Evolutionary conservation across 2,113 vertebrate genomes (phyloP).

Genomic region (Sylvia atricapilla): DNA sequence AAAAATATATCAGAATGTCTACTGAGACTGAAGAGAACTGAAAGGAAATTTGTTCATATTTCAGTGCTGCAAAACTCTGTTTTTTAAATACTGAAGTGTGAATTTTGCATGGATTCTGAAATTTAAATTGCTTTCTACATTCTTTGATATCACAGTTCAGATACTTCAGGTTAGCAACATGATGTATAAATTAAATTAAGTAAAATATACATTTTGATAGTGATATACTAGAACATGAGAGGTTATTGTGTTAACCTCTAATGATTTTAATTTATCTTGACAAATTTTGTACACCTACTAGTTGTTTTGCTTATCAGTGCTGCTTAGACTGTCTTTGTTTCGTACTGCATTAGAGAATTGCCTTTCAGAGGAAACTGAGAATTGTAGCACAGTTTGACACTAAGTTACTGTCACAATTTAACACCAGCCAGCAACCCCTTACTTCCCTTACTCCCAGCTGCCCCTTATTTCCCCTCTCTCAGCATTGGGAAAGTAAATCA

Average conservation of each 20-base stretch:
- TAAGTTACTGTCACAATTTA: neutral
- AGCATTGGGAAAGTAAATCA: neutral
- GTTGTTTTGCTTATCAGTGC: neutral
- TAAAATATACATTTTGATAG: neutral
- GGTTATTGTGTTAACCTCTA: neutral
- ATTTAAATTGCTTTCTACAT: neutral
- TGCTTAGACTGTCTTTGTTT: neutral
- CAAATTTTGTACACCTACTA: neutral
- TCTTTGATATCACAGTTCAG: neutral
- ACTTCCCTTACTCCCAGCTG: neutral
- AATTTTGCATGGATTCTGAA: neutral
- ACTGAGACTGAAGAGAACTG: neutral
- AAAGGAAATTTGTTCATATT: neutral
- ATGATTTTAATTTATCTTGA: constrained; percentile 15
- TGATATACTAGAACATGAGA: neutral
- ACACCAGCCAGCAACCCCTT: neutral
- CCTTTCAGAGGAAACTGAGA: neutral
- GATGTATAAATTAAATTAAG: neutral
- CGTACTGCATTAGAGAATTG: neutral
- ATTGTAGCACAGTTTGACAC: neutral
- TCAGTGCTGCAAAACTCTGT: neutral
- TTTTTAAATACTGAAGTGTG: neutral
- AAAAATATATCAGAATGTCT: neutral
- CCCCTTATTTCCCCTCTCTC: neutral
- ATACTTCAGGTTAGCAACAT: neutral